Evolutionary conservation across 2,888 invertebrate species (phyloP).

Genomic region (Allolobophora icterica): DNA sequence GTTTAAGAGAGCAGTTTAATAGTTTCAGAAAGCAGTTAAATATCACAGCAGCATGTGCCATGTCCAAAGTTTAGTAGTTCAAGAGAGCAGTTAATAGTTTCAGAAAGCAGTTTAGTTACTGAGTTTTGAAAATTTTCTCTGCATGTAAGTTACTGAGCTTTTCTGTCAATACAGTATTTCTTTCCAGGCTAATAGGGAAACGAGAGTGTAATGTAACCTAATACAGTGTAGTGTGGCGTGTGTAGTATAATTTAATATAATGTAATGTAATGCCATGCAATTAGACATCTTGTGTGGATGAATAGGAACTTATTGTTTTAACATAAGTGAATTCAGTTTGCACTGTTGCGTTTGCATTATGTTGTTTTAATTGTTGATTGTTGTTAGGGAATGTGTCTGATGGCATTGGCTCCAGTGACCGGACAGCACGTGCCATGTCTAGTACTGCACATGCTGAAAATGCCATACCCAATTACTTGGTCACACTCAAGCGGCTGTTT

Average conservation of each 20-base stretch:
- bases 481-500: conserved; percentile 59
- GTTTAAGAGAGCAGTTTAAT: too few relatives aligned
- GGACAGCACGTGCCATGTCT: conserved; percentile 31
- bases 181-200: background rate
- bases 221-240: too few relatives aligned
- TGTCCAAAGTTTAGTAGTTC: too few relatives aligned
- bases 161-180: too few relatives aligned
- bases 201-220: background rate
- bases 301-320: background rate
- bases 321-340: background rate
- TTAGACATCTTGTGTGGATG: background rate
- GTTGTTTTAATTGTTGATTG: background rate
- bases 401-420: background rate
- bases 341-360: background rate
- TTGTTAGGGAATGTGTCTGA: background rate
- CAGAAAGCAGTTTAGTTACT: too few relatives aligned
- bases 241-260: too few relatives aligned
- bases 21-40: too few relatives aligned
- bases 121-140: too few relatives aligned
- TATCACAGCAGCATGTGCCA: too few relatives aligned
- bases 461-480: conserved; percentile 58
- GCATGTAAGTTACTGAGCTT: too few relatives aligned
- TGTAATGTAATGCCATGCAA: background rate
- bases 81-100: too few relatives aligned
- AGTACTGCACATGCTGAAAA: conserved; percentile 56